These are phyloP conservation scores for Drosophila saltans DNA, from an alignment of 1,140 invertebrate species.

Conservation along the genomic window DNA sequence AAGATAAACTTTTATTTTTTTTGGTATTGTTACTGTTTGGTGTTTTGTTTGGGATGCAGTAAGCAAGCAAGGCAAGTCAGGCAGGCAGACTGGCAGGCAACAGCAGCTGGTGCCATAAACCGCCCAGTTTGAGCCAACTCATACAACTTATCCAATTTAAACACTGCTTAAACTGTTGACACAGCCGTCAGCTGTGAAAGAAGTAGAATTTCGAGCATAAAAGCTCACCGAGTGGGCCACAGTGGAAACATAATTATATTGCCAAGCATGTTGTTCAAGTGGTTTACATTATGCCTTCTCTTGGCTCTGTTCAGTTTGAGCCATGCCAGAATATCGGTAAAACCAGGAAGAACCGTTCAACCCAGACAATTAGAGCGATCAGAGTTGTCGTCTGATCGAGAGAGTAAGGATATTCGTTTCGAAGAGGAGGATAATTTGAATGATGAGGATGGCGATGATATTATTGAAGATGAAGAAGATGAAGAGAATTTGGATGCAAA, in stretches of 20 bases:
- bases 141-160: conserved; percentile 39
- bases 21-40: conserved; percentile 2
- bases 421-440: conserved; percentile 46
- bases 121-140: conserved; percentile 21
- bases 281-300: conserved; percentile 50
- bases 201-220: conserved; percentile 37
- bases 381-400: conserved; percentile 42
- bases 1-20: conserved; percentile 17
- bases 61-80: too few species aligned
- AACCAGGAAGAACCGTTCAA: conserved; percentile 32
- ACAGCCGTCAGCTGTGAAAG: conserved; percentile 38
- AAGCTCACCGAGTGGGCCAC: conserved; percentile 31
- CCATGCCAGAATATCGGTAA: conserved; percentile 15
- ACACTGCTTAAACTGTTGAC: conserved; percentile 43
- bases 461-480: conserved; percentile 59
- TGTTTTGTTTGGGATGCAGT: background rate
- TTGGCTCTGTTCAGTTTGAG: conserved; percentile 49
- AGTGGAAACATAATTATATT: conserved; percentile 48
- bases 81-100: background rate
- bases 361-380: conserved; percentile 31
- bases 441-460: conserved; percentile 53
- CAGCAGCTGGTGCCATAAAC: conserved; percentile 6
- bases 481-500: conserved; percentile 20
- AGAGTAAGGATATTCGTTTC: conserved; percentile 36
- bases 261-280: conserved; percentile 59